Evolutionary conservation across 2,113 vertebrate species (phyloP).

Genomic region (Damaliscus lunatus): DNA sequence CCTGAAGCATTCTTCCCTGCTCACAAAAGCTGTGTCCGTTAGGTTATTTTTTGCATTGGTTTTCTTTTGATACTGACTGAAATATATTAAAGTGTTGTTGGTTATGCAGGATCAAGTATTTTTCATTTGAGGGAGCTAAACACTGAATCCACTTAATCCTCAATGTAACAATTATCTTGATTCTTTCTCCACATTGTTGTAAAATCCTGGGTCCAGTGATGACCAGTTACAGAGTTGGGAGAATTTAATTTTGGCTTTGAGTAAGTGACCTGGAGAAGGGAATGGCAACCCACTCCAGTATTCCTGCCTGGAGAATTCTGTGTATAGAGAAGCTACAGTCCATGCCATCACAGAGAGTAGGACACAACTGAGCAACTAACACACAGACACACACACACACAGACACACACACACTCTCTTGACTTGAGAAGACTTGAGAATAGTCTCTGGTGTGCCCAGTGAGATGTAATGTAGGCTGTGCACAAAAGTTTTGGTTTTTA

Average conservation of each 20-base stretch:
- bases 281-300: not conserved
- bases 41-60: not conserved
- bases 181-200: not conserved
- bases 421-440: not conserved
- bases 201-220: not conserved
- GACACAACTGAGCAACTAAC: not conserved
- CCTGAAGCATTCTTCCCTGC: not conserved
- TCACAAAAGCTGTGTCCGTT: not conserved
- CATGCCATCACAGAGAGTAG: not conserved
- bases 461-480: not conserved
- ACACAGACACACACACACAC: too few species aligned
- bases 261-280: not conserved
- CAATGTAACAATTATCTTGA: constrained; percentile 11
- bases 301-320: not conserved
- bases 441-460: not conserved
- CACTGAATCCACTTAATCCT: not conserved
- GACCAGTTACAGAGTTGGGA: not conserved
- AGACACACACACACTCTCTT: not conserved
- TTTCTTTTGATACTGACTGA: constrained; percentile 22
- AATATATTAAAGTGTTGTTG: not conserved
- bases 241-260: constrained; percentile 12
- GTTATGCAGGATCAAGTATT: not conserved
- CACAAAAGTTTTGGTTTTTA: not conserved
- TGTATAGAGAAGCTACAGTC: not conserved
- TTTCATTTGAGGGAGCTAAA: not conserved